Conservation (phyloP, 1,140 invertebrate species). For the Elymnias hypermnestra region DNA sequence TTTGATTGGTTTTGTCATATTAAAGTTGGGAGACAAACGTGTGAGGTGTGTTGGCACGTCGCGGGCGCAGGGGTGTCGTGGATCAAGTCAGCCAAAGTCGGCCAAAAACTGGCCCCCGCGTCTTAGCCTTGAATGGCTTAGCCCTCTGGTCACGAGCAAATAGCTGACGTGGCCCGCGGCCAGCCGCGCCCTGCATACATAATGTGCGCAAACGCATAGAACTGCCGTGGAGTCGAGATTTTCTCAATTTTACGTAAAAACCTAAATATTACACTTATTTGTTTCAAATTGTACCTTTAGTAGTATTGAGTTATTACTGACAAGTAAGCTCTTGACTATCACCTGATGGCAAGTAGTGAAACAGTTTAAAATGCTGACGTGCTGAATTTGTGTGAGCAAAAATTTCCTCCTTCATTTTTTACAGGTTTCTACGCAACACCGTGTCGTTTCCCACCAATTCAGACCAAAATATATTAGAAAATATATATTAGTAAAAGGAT, state of each 20-base stretch:
- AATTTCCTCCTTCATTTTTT: no score
- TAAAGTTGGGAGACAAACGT: constrained; percentile 15
- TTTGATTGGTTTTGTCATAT: constrained; percentile 18
- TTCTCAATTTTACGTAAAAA: not conserved
- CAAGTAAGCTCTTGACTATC: no score
- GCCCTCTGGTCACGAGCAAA: constrained; percentile 72
- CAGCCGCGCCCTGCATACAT: constrained; percentile 69
- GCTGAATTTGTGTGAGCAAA: no score
- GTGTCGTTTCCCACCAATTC: no score
- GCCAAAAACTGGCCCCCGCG: constrained; percentile 69
- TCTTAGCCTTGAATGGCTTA: constrained; percentile 75
- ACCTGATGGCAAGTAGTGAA: no score
- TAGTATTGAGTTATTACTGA: no score
- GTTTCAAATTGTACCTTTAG: no score
- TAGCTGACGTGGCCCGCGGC: constrained; percentile 70
- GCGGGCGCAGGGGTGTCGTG: constrained; percentile 34
- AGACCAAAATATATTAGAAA: no score
- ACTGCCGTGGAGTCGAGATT: constrained; percentile 32
- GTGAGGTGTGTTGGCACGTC: constrained; percentile 28
- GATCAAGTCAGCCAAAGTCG: constrained; percentile 69
- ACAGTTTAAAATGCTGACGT: no score
- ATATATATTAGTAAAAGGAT: no score
- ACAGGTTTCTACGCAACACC: no score
- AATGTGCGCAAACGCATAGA: constrained; percentile 43
- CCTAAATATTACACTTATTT: no score